phyloP scores from a whole-genome alignment of 2,113 vertebrate species.

The Dipodomys merriami region DNA sequence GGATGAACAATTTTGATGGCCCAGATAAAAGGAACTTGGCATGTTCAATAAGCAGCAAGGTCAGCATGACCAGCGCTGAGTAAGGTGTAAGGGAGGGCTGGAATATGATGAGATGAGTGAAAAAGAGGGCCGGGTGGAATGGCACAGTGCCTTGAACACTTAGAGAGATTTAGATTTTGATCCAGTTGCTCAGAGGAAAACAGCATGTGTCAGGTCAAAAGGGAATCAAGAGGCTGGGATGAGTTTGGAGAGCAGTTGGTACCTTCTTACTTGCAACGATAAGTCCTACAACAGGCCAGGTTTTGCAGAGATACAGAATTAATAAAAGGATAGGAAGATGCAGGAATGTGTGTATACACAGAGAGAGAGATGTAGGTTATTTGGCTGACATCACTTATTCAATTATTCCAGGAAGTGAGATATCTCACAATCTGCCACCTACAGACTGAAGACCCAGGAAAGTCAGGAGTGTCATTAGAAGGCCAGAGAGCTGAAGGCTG shows the following conservation, averaged over 20 bases:
- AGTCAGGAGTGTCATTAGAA: not conserved
- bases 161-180: not conserved
- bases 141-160: not conserved
- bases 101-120: not conserved
- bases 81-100: too few relatives aligned
- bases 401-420: not conserved
- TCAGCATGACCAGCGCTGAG: not conserved
- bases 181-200: not conserved
- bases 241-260: not conserved
- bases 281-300: not conserved
- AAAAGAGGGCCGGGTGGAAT: not conserved
- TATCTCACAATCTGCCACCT: not conserved
- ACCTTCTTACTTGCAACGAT: not conserved
- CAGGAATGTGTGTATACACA: not conserved
- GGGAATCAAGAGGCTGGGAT: not conserved
- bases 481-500: not conserved
- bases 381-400: not conserved
- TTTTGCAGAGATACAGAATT: not conserved
- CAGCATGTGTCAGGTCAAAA: not conserved
- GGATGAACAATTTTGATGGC: not conserved
- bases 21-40: not conserved
- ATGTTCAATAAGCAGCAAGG: not conserved
- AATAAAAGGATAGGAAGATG: too few relatives aligned
- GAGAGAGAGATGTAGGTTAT: not conserved
- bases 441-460: not conserved